Base-by-base conservation (phyloP, 2,113 vertebrate genomes). In the Calidris pygmaea region DNA sequence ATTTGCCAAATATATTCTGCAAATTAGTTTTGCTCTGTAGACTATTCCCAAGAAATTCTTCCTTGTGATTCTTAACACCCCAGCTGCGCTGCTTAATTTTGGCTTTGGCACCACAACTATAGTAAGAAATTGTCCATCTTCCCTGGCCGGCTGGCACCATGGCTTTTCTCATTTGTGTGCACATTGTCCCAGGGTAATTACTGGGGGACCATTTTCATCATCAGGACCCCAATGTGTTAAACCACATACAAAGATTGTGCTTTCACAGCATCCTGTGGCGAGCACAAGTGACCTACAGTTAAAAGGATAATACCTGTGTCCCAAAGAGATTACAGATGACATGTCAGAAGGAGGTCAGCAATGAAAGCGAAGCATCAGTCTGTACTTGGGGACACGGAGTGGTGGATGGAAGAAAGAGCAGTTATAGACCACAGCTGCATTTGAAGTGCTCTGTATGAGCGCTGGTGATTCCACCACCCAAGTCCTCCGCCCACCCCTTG, bases 171-270 rank as follows among this genome's bases (percentile, higher is more conserved):
- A 1, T 67, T 55, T 50, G 32, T 14, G 32, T 17, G 60, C 47
- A 50, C 26, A 17, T 59, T 80, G 41, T 62, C 81, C 71, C 39
- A 65, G 0, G 0, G 35, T 2, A 68, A 52, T 14, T 78, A 43
- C 59, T 3, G 3, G 43, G 58, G 21, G 58, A 23, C 35, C 70
- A 66, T 24, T 50, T 56, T 7, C 72, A 59, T 32, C 14, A 74
- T 32, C 67, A 35, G 76, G 84, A 59, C 43, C 56, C 29, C 29
- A 43, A 13, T 7, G 48, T 4, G 21, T n/a, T 84, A 59, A 77
- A 14, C 41, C 9, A 2, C 4, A 0, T 1, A 62, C 0, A 0
- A 48, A 4, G 14, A 47, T 14, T 2, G 14, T 5, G 48, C 43
- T 62, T 80, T 56, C 71, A 87, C 43, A 68, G 77, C 58, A 85